phyloP scores from a whole-genome alignment of 2,888 invertebrate species.

The Danaus chrysippus region DNA sequence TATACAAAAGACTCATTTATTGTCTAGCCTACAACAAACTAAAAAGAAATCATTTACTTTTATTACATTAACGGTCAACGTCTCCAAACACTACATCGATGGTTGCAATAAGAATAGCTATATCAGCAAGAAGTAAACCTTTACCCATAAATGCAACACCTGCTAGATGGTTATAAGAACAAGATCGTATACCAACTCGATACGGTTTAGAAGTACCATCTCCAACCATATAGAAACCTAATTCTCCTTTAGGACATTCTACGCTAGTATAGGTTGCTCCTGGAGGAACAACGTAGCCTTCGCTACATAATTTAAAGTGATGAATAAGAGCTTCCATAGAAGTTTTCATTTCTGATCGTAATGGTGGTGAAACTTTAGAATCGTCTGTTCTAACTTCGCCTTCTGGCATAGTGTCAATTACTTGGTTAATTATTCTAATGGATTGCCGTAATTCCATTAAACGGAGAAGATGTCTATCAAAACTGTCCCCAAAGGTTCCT shows the following conservation, averaged over 20 bases:
- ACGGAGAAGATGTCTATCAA: constrained; percentile 87
- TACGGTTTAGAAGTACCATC: constrained; percentile 89
- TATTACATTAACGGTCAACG: constrained; percentile 72
- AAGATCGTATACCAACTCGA: constrained; percentile 80
- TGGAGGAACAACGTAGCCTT: constrained; percentile 91
- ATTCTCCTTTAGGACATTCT: constrained; percentile 92
- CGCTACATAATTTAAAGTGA: constrained; percentile 91
- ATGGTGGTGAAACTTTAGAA: constrained; percentile 86
- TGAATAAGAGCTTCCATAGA: constrained; percentile 94
- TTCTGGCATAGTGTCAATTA: constrained; percentile 89
- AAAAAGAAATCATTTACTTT: neutral
- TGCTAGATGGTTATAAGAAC: constrained; percentile 81
- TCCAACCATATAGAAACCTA: constrained; percentile 91
- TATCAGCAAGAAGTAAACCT: constrained; percentile 86
- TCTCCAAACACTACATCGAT: constrained; percentile 82
- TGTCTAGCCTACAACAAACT: too few relatives aligned
- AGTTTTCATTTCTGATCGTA: constrained; percentile 89
- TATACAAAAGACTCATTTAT: too few relatives aligned
- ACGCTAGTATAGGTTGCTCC: constrained; percentile 88
- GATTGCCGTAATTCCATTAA: constrained; percentile 88
- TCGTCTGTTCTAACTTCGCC: constrained; percentile 90
- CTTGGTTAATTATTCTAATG: constrained; percentile 87
- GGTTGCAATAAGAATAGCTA: constrained; percentile 87
- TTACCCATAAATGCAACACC: constrained; percentile 81
- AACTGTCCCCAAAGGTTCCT: constrained; percentile 90